phyloP scores from a whole-genome alignment of 2,888 invertebrate genomes.

The Oscheius sp. region DNA sequence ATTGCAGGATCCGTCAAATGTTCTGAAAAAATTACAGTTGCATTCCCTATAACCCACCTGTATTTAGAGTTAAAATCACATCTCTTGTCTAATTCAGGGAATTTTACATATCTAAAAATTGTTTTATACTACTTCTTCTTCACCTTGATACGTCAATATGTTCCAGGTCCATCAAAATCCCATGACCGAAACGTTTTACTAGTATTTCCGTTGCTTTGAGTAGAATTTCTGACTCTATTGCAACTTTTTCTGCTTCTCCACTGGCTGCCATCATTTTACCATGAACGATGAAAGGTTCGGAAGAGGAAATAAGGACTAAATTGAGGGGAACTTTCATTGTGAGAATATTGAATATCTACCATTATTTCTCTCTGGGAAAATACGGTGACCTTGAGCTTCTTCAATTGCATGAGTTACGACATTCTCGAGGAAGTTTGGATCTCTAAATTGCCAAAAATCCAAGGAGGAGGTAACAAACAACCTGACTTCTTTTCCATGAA shows the following conservation, averaged over 20 bases:
- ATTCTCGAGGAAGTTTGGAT: not conserved
- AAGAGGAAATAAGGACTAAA: not conserved
- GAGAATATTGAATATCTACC: no score
- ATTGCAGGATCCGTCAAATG: conserved; percentile 68
- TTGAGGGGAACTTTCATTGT: no score
- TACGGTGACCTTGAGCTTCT: not conserved
- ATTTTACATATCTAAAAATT: not conserved
- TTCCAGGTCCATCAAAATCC: not conserved
- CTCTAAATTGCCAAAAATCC: not conserved
- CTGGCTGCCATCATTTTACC: conserved; percentile 65
- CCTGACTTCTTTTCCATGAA: not conserved
- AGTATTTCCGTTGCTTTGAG: conserved; percentile 42
- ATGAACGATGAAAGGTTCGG: conserved; percentile 41
- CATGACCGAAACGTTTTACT: conserved; percentile 22
- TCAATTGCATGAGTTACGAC: conserved; percentile 10
- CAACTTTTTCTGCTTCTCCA: conserved; percentile 57
- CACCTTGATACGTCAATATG: conserved; percentile 12
- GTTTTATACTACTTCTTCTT: no score
- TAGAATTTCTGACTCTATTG: conserved; percentile 56
- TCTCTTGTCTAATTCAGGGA: not conserved
- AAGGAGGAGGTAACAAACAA: not conserved
- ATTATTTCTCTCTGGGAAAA: no score
- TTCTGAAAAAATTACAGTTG: conserved; percentile 33
- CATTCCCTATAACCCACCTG: not conserved
- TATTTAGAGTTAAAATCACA: conserved; percentile 11